Percentiles rank a stretch among this genome's conserved stretches.
phyloP scores from a whole-genome alignment of 2,113 vertebrate species.

The Hippoglossus stenolepis region DNA sequence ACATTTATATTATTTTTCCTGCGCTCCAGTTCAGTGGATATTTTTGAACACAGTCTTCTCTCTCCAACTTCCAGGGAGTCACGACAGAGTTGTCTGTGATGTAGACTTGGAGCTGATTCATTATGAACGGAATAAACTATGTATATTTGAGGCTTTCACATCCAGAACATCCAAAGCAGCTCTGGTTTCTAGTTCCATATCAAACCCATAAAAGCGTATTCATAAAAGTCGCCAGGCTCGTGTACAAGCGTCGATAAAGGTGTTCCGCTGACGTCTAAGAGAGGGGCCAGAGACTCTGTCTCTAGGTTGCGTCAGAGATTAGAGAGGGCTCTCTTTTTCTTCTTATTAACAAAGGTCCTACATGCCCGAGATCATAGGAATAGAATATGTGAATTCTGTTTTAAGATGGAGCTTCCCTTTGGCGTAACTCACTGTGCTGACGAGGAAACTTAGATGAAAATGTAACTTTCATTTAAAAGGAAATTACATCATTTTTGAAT shows the following conservation, averaged over 20 bases:
- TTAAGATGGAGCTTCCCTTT: constrained; percentile 52
- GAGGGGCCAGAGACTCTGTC: constrained; percentile 31
- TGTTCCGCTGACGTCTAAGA: constrained; percentile 40
- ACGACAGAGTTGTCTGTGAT: constrained; percentile 12
- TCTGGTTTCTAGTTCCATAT: constrained; percentile 21
- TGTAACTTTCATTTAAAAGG: constrained; percentile 26
- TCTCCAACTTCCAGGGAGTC: constrained; percentile 15
- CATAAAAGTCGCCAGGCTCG: constrained; percentile 25
- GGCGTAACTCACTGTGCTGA: constrained; percentile 19
- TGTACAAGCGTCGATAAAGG: constrained; percentile 38
- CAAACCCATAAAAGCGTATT: constrained; percentile 11
- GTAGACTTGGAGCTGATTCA: constrained; percentile 10
- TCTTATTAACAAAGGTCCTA: constrained; percentile 46
- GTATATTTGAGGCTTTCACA: neutral
- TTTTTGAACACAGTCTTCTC: constrained; percentile 41
- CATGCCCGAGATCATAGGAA: constrained; percentile 55
- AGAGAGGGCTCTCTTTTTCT: constrained; percentile 38
- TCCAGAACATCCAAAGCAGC: neutral
- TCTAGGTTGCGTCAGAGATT: constrained; percentile 54
- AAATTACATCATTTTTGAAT: constrained; percentile 23
- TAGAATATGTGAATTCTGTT: constrained; percentile 59
- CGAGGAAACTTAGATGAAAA: constrained; percentile 25
- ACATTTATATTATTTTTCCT: constrained; percentile 40
- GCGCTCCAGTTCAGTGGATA: constrained; percentile 44
- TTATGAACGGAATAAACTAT: constrained; percentile 4